Evolutionary conservation across 1,140 invertebrate genomes (phyloP), one percentile per base, ranked within the genome.

Genomic region (Paralvinella palmiformis): DNA sequence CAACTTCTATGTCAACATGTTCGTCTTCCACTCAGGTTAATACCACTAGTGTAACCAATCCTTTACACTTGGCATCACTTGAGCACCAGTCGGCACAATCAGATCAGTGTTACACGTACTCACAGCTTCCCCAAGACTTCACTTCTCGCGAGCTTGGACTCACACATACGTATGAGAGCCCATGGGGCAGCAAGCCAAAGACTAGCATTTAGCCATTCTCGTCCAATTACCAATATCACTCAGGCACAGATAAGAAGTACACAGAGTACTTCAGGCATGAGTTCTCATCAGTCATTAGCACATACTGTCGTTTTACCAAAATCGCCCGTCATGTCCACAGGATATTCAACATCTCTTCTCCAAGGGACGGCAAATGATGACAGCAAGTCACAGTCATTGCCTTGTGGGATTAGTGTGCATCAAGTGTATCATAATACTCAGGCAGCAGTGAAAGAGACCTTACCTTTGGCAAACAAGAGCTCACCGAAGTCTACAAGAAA

Each of bases 221-320:
- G 53, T 7, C 35, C 63, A 31, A 64, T 59, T 24, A 64, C 37
- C 29, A 59, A 36, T 22, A 56, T 60, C 17, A 44, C 57, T 15
- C 56, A 64, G 55, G 55, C 55, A 15, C 27, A 32, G 24, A 33
- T 27, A 24, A 31, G 53, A 27, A 64, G 59, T 45, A 35, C 48
- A 15, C 57, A 31, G 35, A 52, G 48, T 52, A 29, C 48, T 7
- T 52, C n/a, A n/a, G n/a, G n/a, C n/a, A n/a, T n/a, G n/a, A n/a
- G n/a, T n/a, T n/a, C 13, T 7, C 48, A 52, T 7, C 48, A 52
- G 48, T 52, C 48, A 3, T 29, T 22, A 10, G 24, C 48, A 0
- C 10, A 27, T 29, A 52, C 48, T 7, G 24, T n/a, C n/a, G n/a
- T n/a, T n/a, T n/a, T n/a, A n/a, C n/a, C n/a, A n/a, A n/a, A n/a